Evolutionary conservation across 2,797 vertebrate species (phyloP).

Genomic region (Vespertilio murinus): DNA sequence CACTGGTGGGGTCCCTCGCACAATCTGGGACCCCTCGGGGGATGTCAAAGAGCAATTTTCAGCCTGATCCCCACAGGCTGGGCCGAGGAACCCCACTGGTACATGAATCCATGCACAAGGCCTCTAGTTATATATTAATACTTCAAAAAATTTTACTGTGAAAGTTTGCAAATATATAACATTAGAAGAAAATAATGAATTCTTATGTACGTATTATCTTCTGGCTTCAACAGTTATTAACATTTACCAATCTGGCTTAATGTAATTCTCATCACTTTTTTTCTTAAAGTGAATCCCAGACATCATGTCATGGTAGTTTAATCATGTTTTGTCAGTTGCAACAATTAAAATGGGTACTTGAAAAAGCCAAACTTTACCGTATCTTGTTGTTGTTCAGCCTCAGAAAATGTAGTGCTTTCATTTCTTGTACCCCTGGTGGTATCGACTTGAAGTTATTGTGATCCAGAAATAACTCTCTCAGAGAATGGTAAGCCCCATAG

Average conservation of each 20-base stretch:
- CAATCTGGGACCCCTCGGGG: too few relatives aligned
- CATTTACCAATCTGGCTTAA: neutral
- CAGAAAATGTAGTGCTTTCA: slow-evolving; percentile 93
- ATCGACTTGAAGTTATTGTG: slow-evolving; percentile 92
- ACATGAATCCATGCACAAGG: too few relatives aligned
- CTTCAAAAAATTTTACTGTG: neutral
- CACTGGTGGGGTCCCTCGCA: too few relatives aligned
- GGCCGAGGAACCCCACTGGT: too few relatives aligned
- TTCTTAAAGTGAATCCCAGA: neutral
- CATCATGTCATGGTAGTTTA: neutral
- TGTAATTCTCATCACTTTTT: neutral
- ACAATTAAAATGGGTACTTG: slow-evolving; percentile 34
- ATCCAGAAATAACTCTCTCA: slow-evolving; percentile 95
- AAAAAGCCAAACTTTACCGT: slow-evolving; percentile 86
- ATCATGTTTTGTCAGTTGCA: neutral
- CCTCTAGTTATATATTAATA: neutral
- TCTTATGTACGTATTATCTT: neutral
- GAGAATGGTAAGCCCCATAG: slow-evolving; percentile 90
- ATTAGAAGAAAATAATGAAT: neutral
- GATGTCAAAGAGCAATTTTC: too few relatives aligned
- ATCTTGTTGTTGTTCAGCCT: slow-evolving; percentile 95
- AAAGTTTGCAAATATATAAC: slow-evolving; percentile 1
- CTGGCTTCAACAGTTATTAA: neutral
- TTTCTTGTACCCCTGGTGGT: slow-evolving; percentile 92
- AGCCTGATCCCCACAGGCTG: too few relatives aligned